Percentiles rank a stretch among this genome's conserved stretches.
Evolutionary conservation across 1,140 invertebrate genomes (phyloP).

Genomic region (Pentalonia nigronervosa): DNA sequence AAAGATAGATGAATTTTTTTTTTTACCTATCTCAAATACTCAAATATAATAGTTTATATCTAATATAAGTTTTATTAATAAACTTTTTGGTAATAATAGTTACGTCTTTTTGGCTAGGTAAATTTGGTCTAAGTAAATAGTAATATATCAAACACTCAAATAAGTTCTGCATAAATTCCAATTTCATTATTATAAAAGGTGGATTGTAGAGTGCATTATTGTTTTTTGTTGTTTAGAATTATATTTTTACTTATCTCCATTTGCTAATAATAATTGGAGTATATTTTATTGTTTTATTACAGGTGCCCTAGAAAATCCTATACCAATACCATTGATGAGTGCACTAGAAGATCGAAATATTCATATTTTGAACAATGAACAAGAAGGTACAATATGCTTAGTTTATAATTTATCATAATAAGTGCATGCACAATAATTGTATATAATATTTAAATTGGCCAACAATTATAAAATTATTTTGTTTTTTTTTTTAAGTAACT

Average conservation of each 20-base stretch:
- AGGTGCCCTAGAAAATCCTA: slow-evolving; percentile 57
- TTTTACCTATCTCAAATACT: background rate
- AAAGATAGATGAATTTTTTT: background rate
- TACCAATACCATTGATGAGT: slow-evolving; percentile 56
- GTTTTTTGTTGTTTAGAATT: background rate
- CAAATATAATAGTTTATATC: background rate
- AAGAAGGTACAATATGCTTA: slow-evolving; percentile 27
- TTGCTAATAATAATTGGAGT: background rate
- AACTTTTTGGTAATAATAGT: background rate
- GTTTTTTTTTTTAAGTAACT: slow-evolving; percentile 50
- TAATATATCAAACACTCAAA: background rate
- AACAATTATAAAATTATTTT: background rate
- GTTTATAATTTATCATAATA: background rate
- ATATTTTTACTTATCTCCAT: background rate
- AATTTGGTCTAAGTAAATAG: background rate
- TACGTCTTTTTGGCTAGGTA: no score
- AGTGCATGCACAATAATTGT: background rate
- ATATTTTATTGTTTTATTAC: background rate
- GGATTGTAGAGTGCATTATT: background rate
- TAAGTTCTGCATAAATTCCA: background rate
- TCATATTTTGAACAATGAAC: slow-evolving; percentile 56
- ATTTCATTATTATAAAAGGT: background rate
- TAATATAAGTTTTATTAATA: background rate
- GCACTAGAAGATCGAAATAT: slow-evolving; percentile 57
- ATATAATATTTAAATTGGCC: background rate